Percentiles rank a stretch among this genome's conserved stretches.
phyloP scores from a whole-genome alignment of 2,113 vertebrate genomes.

The Porphyrio hochstetteri region DNA sequence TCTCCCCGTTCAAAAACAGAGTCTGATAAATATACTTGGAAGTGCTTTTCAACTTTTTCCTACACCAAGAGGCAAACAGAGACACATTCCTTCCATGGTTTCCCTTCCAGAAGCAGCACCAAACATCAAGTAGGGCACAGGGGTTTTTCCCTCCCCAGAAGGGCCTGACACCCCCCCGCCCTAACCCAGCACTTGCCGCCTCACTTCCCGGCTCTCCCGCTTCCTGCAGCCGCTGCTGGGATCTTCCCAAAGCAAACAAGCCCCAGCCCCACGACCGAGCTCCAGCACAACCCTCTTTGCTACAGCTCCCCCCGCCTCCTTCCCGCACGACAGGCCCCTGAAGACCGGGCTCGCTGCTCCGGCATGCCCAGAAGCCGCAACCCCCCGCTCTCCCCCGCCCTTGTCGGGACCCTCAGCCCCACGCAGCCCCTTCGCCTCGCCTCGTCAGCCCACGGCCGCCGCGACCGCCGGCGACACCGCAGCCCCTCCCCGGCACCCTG shows the following conservation, averaged over 20 bases:
- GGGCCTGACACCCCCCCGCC: accelerated
- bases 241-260: not conserved
- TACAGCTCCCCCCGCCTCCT: not conserved
- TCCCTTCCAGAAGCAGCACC: not conserved
- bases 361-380: not conserved
- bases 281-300: no score
- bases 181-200: accelerated
- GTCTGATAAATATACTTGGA: constrained; percentile 98
- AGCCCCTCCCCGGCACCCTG: not conserved
- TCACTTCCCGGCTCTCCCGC: not conserved
- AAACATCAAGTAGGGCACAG: accelerated
- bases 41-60: constrained; percentile 95
- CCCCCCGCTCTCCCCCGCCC: not conserved
- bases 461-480: not conserved
- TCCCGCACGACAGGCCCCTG: not conserved
- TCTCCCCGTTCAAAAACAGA: constrained; percentile 94
- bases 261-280: not conserved
- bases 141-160: accelerated
- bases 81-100: not conserved
- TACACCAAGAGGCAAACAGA: constrained; percentile 24
- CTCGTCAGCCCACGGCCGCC: not conserved
- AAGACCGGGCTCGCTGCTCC: no score
- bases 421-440: no score
- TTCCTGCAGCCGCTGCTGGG: not conserved
- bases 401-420: not conserved